Conservation (phyloP, 2,113 vertebrate genomes). For the Formicarius rufipectus region DNA sequence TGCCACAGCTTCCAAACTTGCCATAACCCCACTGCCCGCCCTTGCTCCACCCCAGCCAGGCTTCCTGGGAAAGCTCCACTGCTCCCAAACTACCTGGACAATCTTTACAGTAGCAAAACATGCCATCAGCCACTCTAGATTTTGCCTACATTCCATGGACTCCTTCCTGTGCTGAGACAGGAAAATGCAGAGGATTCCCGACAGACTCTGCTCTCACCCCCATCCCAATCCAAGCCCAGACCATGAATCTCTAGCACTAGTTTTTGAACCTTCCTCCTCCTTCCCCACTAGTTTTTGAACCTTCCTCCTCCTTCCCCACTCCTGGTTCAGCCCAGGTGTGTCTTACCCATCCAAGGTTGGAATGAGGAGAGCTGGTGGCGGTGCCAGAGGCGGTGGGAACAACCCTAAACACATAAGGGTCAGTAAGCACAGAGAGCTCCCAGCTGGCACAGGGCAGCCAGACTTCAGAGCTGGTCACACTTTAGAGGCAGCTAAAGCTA, state of each 20-base stretch:
- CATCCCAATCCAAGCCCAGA: background rate
- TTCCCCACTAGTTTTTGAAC: background rate
- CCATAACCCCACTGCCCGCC: background rate
- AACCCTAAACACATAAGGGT: slow-evolving; percentile 52
- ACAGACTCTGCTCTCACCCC: background rate
- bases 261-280: background rate
- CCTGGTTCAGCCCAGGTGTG: background rate
- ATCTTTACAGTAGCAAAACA: background rate
- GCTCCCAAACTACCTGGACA: background rate
- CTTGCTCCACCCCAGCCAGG: background rate
- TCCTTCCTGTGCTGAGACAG: background rate
- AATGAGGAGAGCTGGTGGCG: slow-evolving; percentile 71
- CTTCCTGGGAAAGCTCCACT: background rate
- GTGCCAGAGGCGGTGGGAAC: slow-evolving; percentile 74
- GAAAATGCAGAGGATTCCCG: background rate
- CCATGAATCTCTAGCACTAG: background rate
- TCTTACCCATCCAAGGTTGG: slow-evolving; percentile 74
- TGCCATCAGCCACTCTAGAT: background rate
- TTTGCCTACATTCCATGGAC: background rate
- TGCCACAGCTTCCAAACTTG: background rate
- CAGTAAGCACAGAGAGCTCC: background rate
- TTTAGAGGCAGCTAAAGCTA: background rate
- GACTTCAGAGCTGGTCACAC: background rate
- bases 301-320: background rate
- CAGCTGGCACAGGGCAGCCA: background rate